Base-by-base conservation (phyloP, 2,113 vertebrate species). In the Condylura cristata region DNA sequence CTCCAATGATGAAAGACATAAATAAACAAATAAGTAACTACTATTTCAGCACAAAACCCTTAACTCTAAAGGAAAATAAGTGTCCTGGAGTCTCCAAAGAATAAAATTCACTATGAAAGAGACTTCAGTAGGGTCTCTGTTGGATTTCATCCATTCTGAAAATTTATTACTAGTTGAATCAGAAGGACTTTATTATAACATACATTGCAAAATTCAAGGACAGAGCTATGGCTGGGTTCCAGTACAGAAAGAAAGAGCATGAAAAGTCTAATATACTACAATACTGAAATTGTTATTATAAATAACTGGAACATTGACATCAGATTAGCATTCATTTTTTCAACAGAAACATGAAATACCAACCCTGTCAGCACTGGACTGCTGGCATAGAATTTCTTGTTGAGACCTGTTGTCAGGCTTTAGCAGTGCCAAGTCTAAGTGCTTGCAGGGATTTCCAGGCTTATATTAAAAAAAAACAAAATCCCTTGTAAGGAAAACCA, bases 161-260 rank as follows among this genome's bases (percentile, higher is more conserved):
- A 60, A 70, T 93, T 89, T 96, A 94, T 93, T 89, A 95, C 2
- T 1, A 89, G 26, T 30, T 91, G 68, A 75, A 84, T 90, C 70
- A 74, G 70, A 94, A 96, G 75, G 90, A 91, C 61, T 89, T 94
- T 92, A 90, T 97, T 95, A 78, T 41, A 87, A 28, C 22, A 79
- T 34, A 26, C 71, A 46, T 70, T 68, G n/a, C 12, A 34, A 81
- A 95, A 96, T 72, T 37, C 71, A 94, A 90, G 56, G 44, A 63
- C 17, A 91, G 91, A 65, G 30, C 53, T 39, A 63, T 78, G 86
- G 60, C 75, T 70, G 32, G 17, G 3, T 91, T 94, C 84, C 88
- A 72, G 66, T 7, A 32, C 32, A 78, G 75, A 63, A 53, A 90
- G 46, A 95, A 94, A 68, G 53, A 51, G 18, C 10, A 71, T 71